Percentiles rank a stretch among this genome's conserved stretches.
These are phyloP conservation scores for Chromoteleia sp. DNA, from an alignment of 2,888 invertebrate genomes.

Conservation along the genomic window DNA sequence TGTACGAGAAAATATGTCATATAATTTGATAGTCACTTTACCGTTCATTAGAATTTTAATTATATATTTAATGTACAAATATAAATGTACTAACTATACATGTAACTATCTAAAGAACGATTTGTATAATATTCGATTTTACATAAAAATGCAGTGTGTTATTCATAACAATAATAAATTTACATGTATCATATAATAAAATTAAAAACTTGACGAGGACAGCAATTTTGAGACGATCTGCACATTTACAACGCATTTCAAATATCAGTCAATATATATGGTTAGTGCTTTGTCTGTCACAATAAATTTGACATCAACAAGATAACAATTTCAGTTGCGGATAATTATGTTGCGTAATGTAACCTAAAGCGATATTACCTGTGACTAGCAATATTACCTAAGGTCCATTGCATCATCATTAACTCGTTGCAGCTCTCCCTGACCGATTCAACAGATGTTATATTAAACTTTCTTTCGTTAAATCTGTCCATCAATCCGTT, in stretches of 20 bases:
- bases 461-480: constrained; percentile 44
- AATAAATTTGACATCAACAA: constrained; percentile 17
- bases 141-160: no score
- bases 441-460: constrained; percentile 16
- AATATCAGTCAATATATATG: constrained; percentile 7
- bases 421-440: constrained; percentile 13
- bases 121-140: no score
- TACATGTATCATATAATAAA: no score
- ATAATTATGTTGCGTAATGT: constrained; percentile 8
- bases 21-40: no score
- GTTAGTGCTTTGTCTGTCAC: background rate
- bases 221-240: no score
- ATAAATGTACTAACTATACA: no score
- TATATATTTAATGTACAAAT: no score
- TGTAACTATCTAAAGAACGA: no score
- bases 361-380: constrained; percentile 11
- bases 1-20: no score
- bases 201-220: no score
- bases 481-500: constrained; percentile 67
- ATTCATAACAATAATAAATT: no score
- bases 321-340: background rate
- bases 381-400: constrained; percentile 26
- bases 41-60: no score
- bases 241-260: background rate
- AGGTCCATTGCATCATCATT: constrained; percentile 9